Base-by-base conservation (phyloP, 2,888 invertebrate species). In the Unio pictorum region DNA sequence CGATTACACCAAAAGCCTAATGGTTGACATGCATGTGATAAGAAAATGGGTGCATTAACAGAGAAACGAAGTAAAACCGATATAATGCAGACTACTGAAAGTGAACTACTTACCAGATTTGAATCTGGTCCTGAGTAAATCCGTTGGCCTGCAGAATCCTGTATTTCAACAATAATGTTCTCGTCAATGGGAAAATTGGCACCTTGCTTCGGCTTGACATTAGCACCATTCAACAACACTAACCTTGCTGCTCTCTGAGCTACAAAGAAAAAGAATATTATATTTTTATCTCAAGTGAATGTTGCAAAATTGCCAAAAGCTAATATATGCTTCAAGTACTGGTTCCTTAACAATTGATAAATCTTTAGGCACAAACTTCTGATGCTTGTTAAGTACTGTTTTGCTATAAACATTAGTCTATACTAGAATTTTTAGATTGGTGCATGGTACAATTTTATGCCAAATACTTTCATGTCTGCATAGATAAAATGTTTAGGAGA, bases 101-200 rank as follows among this genome's bases (percentile, higher is more conserved):
- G 11, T 4, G 7, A 61, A 30, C 23, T 6, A 62, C 57, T 69
- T 69, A 77, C 77, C 69, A 78, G 30, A 28, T 45, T 72, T 20
- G 78, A 74, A 66, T 78, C 76, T 30, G 55, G 55, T 26, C 78
- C 78, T 62, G 78, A 73, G 61, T 66, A 78, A 54, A 78, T 73
- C 62, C 76, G 69, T n/a, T 63, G 62, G 6, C 61, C 66, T 45
- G 17, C 28, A 23, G 30, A 20, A 73, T 78, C 78, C 20, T 34
- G n/a, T 18, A 71, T 57, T 61, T 71, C 64, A 55, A 78, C 17
- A 4, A 63, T 60, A 4, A 76, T 57, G 1, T 61, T 55, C 23
- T 67, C 60, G 34, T 68, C 69, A 54, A 76, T 65, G 4, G 74
- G 74, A 34, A 69, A 73, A 55, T 77, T 77, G 28, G 77, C 77